Evolutionary conservation across 2,797 vertebrate genomes (phyloP).

Genomic region (Tachyglossus aculeatus): DNA sequence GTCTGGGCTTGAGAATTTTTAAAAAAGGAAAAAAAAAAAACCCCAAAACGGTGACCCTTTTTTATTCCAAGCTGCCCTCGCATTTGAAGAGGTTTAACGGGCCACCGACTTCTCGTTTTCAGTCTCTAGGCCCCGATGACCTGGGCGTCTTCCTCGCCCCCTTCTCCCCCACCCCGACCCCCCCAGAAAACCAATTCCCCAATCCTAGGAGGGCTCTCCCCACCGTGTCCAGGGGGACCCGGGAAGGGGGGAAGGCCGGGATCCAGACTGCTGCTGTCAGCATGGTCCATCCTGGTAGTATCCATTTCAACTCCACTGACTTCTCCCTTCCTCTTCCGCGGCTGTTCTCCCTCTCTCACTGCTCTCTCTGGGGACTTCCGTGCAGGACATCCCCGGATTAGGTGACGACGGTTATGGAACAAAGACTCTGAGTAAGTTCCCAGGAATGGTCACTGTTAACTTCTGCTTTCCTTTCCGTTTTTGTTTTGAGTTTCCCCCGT

Average conservation of each 20-base stretch:
- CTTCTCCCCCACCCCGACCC: too few species aligned
- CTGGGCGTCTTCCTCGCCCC: too few species aligned
- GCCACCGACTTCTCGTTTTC: too few species aligned
- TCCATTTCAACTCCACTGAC: conserved; percentile 84
- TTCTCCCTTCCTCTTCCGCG: conserved; percentile 89
- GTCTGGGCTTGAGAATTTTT: too few species aligned
- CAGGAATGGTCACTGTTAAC: conserved; percentile 86
- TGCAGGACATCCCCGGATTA: conserved; percentile 98
- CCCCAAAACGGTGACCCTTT: too few species aligned
- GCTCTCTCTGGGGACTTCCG: conserved; percentile 88
- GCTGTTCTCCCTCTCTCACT: conserved; percentile 88
- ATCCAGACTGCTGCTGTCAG: conserved; percentile 76
- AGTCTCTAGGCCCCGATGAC: too few species aligned
- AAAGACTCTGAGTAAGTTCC: conserved; percentile 99
- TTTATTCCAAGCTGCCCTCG: too few species aligned
- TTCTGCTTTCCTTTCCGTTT: conserved; percentile 62
- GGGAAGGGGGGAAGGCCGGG: conserved; percentile 45
- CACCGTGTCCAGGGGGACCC: too few species aligned
- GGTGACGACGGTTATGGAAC: conserved; percentile 99
- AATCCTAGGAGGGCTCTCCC: too few species aligned
- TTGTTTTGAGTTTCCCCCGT: conserved; percentile 70
- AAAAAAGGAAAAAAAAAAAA: too few species aligned
- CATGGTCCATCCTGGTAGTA: conserved; percentile 83
- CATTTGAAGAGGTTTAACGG: too few species aligned
- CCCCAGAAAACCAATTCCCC: too few species aligned